Percentiles rank a stretch among this genome's conserved stretches.
Conservation (phyloP, 2,888 invertebrate genomes). For the Stratiomys singularior region DNA sequence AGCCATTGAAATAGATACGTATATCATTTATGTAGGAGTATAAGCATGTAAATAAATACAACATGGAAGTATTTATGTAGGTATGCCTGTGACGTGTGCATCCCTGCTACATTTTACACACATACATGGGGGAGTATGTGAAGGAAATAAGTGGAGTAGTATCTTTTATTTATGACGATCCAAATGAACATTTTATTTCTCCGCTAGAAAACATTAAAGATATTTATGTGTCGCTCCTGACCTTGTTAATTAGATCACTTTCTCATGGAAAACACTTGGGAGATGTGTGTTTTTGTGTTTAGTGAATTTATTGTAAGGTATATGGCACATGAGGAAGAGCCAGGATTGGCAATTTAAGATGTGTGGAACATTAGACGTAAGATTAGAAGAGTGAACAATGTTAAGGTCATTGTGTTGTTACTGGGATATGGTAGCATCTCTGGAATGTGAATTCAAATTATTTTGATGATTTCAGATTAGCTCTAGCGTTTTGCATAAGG, state of each 20-base stretch:
- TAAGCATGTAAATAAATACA: too few species aligned
- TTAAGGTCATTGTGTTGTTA: conserved; percentile 29
- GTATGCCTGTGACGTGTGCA: not conserved
- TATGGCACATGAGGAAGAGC: conserved; percentile 28
- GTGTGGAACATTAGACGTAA: not conserved
- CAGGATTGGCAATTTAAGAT: conserved; percentile 22
- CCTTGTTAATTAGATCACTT: conserved; percentile 46
- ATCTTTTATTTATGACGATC: conserved; percentile 44
- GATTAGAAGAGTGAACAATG: conserved; percentile 6
- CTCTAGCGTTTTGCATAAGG: not conserved
- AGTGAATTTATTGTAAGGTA: conserved; percentile 3
- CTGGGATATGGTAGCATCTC: not conserved
- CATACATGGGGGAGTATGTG: not conserved
- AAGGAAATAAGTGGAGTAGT: conserved; percentile 22
- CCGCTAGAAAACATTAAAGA: conserved; percentile 35
- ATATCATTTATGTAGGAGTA: not conserved
- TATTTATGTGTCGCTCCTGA: conserved; percentile 39
- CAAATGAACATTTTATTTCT: conserved; percentile 38
- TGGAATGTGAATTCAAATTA: not conserved
- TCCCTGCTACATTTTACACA: too few species aligned
- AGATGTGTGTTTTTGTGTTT: not conserved
- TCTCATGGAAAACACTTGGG: conserved; percentile 38
- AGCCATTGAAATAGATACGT: conserved; percentile 2
- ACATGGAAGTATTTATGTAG: not conserved
- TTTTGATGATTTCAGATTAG: not conserved